phyloP scores from a whole-genome alignment of 2,888 invertebrate species.

The Latrodectus hesperus region DNA sequence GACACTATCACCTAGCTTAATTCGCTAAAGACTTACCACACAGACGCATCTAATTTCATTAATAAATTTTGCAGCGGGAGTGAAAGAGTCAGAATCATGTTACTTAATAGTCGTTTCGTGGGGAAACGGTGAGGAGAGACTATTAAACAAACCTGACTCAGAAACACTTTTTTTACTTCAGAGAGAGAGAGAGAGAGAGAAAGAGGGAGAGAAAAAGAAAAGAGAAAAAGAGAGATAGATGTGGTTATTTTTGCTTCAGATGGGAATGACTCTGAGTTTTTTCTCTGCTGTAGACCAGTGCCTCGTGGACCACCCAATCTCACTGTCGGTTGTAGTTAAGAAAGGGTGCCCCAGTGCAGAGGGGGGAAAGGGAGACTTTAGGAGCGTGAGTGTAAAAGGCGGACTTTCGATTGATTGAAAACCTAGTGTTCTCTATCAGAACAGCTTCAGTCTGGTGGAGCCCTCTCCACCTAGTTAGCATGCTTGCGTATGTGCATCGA shows the following conservation, averaged over 20 bases:
- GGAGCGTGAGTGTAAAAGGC: constrained; percentile 3
- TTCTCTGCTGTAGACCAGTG: constrained; percentile 18
- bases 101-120: too few species aligned
- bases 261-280: constrained; percentile 22
- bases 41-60: too few species aligned
- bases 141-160: too few species aligned
- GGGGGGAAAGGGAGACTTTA: not conserved
- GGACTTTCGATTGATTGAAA: constrained; percentile 59
- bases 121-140: too few species aligned
- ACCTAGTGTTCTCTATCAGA: constrained; percentile 30
- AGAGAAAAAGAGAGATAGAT: constrained; percentile 6
- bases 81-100: too few species aligned
- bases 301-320: not conserved
- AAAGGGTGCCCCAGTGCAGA: not conserved
- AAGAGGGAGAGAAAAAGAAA: not conserved
- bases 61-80: too few species aligned
- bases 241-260: constrained; percentile 29
- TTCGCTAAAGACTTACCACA: too few species aligned
- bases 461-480: constrained; percentile 56
- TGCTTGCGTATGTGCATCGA: constrained; percentile 47
- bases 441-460: constrained; percentile 20
- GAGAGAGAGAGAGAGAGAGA: too few species aligned
- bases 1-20: too few species aligned
- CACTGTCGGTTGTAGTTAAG: not conserved
- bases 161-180: too few species aligned